These are phyloP conservation scores for Falco columbarius DNA, from an alignment of 2,797 vertebrate species.

Conservation along the genomic window DNA sequence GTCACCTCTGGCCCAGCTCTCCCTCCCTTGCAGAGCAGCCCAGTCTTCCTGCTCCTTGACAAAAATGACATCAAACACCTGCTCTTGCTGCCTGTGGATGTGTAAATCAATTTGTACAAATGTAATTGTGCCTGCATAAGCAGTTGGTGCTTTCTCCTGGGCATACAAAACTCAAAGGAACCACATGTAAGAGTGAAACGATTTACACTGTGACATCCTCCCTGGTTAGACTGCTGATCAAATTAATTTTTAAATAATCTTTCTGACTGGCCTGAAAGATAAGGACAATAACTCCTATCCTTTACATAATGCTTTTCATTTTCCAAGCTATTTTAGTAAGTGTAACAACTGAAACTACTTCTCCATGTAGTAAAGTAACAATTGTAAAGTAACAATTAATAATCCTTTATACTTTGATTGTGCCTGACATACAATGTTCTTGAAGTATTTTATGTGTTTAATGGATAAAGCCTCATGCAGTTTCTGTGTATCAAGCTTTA, in stretches of 20 bases:
- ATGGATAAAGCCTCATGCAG: background rate
- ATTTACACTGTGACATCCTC: background rate
- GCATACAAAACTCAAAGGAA: background rate
- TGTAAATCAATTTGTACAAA: constrained; percentile 15
- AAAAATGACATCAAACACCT: background rate
- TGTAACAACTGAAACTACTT: background rate
- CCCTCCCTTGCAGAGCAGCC: background rate
- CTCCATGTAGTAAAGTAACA: background rate
- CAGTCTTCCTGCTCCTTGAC: background rate
- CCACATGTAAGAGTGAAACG: background rate
- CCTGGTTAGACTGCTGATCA: background rate
- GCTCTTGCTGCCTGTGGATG: background rate
- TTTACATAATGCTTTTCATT: background rate
- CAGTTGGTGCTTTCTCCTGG: background rate
- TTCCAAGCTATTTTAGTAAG: background rate
- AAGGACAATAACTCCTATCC: background rate
- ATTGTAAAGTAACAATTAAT: background rate
- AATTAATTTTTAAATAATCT: background rate
- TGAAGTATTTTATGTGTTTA: background rate
- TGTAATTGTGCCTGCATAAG: background rate
- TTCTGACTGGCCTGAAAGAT: background rate
- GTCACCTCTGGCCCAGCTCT: background rate
- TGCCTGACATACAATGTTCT: background rate
- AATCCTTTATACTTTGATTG: background rate
- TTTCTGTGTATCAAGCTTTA: background rate